Conservation (phyloP, 2,888 invertebrate species). For the Drosophila siamana region DNA sequence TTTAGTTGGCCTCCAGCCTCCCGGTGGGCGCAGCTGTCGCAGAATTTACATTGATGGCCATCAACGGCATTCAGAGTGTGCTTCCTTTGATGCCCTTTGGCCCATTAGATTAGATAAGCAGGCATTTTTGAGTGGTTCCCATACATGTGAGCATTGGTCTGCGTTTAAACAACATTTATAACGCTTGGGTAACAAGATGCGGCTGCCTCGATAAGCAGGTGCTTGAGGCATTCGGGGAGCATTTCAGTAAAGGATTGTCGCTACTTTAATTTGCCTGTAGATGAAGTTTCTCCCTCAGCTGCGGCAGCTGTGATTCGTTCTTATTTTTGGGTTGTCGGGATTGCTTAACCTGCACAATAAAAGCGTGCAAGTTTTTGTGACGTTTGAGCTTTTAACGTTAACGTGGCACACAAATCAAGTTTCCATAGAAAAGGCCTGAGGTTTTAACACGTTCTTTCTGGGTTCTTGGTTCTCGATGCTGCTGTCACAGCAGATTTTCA, state of each 20-base stretch:
- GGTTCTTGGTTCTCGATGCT: slow-evolving; percentile 4
- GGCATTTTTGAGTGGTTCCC: slow-evolving; percentile 37
- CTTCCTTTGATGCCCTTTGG: slow-evolving; percentile 27
- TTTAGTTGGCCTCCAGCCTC: slow-evolving; percentile 18
- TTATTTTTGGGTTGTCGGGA: neutral
- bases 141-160: slow-evolving; percentile 14
- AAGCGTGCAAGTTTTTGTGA: slow-evolving; percentile 22
- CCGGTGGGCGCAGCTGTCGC: slow-evolving; percentile 14
- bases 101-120: slow-evolving; percentile 45
- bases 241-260: slow-evolving; percentile 44
- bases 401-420: slow-evolving; percentile 32
- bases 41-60: slow-evolving; percentile 34
- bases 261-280: slow-evolving; percentile 16
- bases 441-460: slow-evolving; percentile 46
- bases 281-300: neutral
- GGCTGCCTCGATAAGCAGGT: slow-evolving; percentile 42
- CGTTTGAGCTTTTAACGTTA: slow-evolving; percentile 35
- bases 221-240: slow-evolving; percentile 8
- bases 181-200: slow-evolving; percentile 37
- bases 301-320: slow-evolving; percentile 8
- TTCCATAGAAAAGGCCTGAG: slow-evolving; percentile 6
- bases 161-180: slow-evolving; percentile 42
- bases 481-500: slow-evolving; percentile 62
- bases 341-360: slow-evolving; percentile 8
- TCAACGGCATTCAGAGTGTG: neutral